Evolutionary conservation across 2,797 vertebrate genomes (phyloP).

Genomic region (Sebastolobus altivelis): DNA sequence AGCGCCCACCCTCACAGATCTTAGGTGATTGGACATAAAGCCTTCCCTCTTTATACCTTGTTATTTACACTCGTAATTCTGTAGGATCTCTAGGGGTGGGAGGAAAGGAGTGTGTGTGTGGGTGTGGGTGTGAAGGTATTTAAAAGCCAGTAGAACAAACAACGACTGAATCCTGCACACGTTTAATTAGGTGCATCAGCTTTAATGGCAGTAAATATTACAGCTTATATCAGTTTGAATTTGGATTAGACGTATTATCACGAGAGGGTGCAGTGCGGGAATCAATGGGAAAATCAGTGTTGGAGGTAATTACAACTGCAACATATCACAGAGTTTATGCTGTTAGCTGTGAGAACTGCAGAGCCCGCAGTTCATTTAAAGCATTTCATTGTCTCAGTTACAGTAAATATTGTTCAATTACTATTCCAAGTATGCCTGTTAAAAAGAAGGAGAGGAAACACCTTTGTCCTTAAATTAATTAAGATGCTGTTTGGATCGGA

Average conservation of each 20-base stretch:
- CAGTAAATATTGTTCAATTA: constrained; percentile 5
- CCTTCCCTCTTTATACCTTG: constrained; percentile 51
- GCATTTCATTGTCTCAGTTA: constrained; percentile 13
- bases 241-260: constrained; percentile 61
- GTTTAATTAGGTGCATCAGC: constrained; percentile 65
- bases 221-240: constrained; percentile 67
- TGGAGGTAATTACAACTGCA: constrained; percentile 59
- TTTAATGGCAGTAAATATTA: constrained; percentile 58
- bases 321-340: constrained; percentile 40
- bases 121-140: constrained; percentile 28
- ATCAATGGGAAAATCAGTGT: constrained; percentile 58
- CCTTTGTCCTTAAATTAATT: constrained; percentile 1
- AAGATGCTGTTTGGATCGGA: not conserved
- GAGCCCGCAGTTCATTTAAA: constrained; percentile 20
- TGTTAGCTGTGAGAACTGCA: constrained; percentile 31
- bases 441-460: constrained; percentile 2
- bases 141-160: constrained; percentile 48
- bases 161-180: constrained; percentile 23
- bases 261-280: constrained; percentile 19
- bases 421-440: not conserved
- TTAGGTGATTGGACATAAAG: constrained; percentile 55
- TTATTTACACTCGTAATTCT: constrained; percentile 64
- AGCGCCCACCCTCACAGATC: constrained; percentile 12
- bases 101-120: constrained; percentile 4
- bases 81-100: constrained; percentile 16